Evolutionary conservation across 2,888 invertebrate species (phyloP).

Genomic region (Diogma glabrata): DNA sequence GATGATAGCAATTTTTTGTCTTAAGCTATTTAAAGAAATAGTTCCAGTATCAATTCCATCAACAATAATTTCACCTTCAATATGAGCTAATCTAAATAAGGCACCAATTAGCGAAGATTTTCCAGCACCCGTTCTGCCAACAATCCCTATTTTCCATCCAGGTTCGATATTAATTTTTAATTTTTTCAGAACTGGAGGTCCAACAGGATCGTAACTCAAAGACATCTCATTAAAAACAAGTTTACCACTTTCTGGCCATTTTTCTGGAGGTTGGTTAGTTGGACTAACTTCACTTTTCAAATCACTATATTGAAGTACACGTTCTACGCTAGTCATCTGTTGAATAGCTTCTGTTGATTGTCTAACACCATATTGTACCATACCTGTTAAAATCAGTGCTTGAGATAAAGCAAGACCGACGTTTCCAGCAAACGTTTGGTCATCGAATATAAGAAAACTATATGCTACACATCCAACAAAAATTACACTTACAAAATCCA

Average conservation of each 20-base stretch:
- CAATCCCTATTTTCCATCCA: slow-evolving; percentile 61
- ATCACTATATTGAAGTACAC: slow-evolving; percentile 57
- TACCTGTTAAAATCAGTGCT: slow-evolving; percentile 55
- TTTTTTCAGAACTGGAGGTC: slow-evolving; percentile 58
- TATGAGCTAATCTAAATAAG: slow-evolving; percentile 61
- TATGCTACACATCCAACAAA: slow-evolving; percentile 55
- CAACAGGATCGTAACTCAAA: slow-evolving; percentile 46
- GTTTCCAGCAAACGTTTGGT: slow-evolving; percentile 51
- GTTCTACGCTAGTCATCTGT: slow-evolving; percentile 64
- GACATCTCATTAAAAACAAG: slow-evolving; percentile 43
- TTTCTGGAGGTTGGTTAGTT: slow-evolving; percentile 40
- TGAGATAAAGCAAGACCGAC: slow-evolving; percentile 58
- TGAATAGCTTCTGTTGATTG: slow-evolving; percentile 57
- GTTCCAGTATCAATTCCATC: slow-evolving; percentile 49
- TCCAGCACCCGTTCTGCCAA: slow-evolving; percentile 76
- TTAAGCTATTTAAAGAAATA: slow-evolving; percentile 40
- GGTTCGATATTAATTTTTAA: slow-evolving; percentile 55
- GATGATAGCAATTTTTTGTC: slow-evolving; percentile 44
- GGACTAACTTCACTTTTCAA: slow-evolving; percentile 45
- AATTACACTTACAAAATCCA: slow-evolving; percentile 57
- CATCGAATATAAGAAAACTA: slow-evolving; percentile 47
- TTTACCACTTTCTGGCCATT: slow-evolving; percentile 59
- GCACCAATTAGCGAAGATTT: slow-evolving; percentile 69
- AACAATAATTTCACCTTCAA: slow-evolving; percentile 57
- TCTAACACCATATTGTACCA: slow-evolving; percentile 57